Conservation (phyloP, 92 coral and sea anemone species). For the Epizoanthus fatuus region DNA sequence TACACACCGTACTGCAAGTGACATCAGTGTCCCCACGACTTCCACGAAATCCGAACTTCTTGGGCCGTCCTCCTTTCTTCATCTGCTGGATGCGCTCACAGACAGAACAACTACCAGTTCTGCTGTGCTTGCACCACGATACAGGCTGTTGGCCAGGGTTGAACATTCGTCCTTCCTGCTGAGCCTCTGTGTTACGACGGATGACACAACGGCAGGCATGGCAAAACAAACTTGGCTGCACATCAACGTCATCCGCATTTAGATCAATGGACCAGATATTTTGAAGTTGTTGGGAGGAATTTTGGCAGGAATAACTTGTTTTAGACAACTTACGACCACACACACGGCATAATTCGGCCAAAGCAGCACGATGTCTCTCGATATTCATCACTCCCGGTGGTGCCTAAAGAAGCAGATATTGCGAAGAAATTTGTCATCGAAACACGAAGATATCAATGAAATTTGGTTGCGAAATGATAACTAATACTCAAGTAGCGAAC, state of each 20-base stretch:
- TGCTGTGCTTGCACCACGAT: neutral
- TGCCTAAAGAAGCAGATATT: constrained; percentile 2
- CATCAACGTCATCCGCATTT: constrained; percentile 1
- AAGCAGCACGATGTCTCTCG: constrained; percentile 30
- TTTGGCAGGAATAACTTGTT: constrained; percentile 12
- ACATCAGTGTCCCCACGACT: no score
- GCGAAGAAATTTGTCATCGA: constrained; percentile 33
- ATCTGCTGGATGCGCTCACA: constrained; percentile 7
- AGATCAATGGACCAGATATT: neutral
- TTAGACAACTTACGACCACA: constrained; percentile 21
- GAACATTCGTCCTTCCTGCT: neutral
- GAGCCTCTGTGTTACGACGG: constrained; percentile 17
- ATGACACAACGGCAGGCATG: constrained; percentile 18
- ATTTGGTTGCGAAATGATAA: no score
- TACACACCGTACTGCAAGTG: no score
- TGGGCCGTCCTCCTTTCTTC: constrained; percentile 27
- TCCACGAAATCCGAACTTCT: constrained; percentile 26
- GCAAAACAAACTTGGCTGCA: constrained; percentile 22
- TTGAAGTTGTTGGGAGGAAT: constrained; percentile 8
- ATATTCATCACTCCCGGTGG: constrained; percentile 7
- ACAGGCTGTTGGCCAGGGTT: constrained; percentile 12
- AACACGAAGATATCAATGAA: neutral
- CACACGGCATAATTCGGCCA: constrained; percentile 13
- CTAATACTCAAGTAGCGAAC: no score
- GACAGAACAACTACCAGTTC: constrained; percentile 21